Percentiles rank a stretch among this genome's conserved stretches.
Evolutionary conservation across 2,113 vertebrate species (phyloP).

Genomic region (Amphiprion ocellaris): DNA sequence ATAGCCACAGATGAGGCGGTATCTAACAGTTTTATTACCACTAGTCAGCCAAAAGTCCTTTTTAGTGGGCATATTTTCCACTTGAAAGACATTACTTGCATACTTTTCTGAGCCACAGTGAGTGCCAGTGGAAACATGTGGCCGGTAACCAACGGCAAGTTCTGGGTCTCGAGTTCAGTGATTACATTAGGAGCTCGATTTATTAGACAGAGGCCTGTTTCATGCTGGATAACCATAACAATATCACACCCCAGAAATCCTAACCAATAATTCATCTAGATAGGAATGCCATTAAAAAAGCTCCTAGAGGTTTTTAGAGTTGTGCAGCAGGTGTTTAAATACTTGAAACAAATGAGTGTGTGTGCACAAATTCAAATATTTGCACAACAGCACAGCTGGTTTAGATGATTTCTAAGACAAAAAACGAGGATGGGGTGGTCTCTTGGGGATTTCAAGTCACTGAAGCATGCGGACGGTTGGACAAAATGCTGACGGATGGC

Average conservation of each 20-base stretch:
- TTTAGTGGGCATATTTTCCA: constrained; percentile 42
- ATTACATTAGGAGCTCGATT: background rate
- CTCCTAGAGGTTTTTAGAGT: background rate
- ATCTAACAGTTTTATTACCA: constrained; percentile 40
- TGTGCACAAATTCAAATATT: too few relatives aligned
- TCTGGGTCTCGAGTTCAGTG: constrained; percentile 4
- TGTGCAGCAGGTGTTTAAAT: background rate
- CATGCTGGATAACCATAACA: constrained; percentile 10
- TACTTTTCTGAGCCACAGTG: constrained; percentile 26
- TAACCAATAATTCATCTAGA: constrained; percentile 16
- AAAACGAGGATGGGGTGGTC: background rate
- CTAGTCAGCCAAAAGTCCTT: constrained; percentile 7
- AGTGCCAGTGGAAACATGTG: constrained; percentile 49
- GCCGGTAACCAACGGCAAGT: background rate
- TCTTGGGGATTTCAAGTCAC: constrained; percentile 16
- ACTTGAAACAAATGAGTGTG: background rate
- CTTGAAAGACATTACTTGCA: constrained; percentile 31
- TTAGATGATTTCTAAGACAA: background rate
- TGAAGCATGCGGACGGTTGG: constrained; percentile 11
- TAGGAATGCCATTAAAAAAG: constrained; percentile 4
- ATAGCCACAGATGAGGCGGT: constrained; percentile 15
- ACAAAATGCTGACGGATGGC: constrained; percentile 46
- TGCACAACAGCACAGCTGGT: background rate
- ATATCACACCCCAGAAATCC: constrained; percentile 10
- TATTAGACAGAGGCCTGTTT: constrained; percentile 12